Evolutionary conservation across 1,140 invertebrate species (phyloP).

Genomic region (Muscidifurax raptorellus): DNA sequence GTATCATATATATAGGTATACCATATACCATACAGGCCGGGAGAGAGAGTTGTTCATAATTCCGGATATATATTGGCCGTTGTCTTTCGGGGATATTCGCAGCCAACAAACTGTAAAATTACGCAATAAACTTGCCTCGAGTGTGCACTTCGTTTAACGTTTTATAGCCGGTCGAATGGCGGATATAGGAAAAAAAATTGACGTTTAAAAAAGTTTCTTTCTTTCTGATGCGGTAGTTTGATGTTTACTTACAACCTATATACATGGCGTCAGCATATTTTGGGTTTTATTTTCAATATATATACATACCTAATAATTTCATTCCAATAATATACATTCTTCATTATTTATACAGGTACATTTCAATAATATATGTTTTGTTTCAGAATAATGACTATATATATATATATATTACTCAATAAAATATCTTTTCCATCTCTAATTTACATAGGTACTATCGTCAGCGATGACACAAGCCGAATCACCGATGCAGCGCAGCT

Average conservation of each 20-base stretch:
- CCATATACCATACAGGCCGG: background rate
- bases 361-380: no score
- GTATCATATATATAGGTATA: background rate
- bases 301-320: background rate
- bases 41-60: constrained; percentile 18
- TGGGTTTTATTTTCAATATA: background rate
- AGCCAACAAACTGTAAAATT: background rate
- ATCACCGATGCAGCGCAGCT: no score
- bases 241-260: background rate
- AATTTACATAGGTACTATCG: no score
- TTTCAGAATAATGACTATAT: no score
- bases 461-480: no score
- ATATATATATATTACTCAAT: no score
- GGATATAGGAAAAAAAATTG: background rate
- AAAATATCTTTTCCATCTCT: no score
- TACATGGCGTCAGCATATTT: background rate
- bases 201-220: background rate
- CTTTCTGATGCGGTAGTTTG: background rate
- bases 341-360: background rate
- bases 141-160: background rate
- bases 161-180: background rate
- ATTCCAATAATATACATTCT: background rate
- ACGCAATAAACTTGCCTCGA: background rate
- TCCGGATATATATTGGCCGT: background rate
- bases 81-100: background rate